These are phyloP conservation scores for Paratrypauchen microcephalus DNA, from an alignment of 2,797 vertebrate genomes.

Conservation along the genomic window DNA sequence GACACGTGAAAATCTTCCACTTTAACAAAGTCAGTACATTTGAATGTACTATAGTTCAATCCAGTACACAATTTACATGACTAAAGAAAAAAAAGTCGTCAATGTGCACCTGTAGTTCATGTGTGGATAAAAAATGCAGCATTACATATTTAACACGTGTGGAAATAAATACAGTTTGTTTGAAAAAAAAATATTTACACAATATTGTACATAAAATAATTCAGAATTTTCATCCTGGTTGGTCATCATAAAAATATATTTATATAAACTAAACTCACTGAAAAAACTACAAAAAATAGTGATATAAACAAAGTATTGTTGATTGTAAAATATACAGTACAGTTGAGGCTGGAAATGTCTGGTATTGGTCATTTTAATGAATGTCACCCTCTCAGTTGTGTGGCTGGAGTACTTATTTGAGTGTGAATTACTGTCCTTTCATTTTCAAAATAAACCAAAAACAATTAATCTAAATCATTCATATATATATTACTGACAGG, in stretches of 20 bases:
- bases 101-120: slow-evolving; percentile 16
- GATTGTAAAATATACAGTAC: slow-evolving; percentile 72
- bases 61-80: not conserved
- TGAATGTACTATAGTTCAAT: not conserved
- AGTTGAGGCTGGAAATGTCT: slow-evolving; percentile 74
- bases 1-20: not conserved
- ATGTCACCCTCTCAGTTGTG: too few species aligned
- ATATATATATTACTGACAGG: not conserved
- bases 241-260: slow-evolving; percentile 57
- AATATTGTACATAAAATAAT: slow-evolving; percentile 80
- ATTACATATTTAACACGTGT: slow-evolving; percentile 46
- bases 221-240: slow-evolving; percentile 53
- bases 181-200: slow-evolving; percentile 85
- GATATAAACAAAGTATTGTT: slow-evolving; percentile 64
- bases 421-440: not conserved
- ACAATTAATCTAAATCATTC: not conserved
- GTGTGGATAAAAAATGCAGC: slow-evolving; percentile 46
- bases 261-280: slow-evolving; percentile 44
- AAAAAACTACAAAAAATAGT: slow-evolving; percentile 62
- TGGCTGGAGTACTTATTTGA: not conserved
- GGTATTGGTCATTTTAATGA: too few species aligned
- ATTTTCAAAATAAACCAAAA: not conserved
- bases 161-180: slow-evolving; percentile 91
- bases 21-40: not conserved
- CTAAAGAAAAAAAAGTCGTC: not conserved